Evolutionary conservation across 2,888 invertebrate genomes (phyloP).

Genomic region (Flexamia atlantica): DNA sequence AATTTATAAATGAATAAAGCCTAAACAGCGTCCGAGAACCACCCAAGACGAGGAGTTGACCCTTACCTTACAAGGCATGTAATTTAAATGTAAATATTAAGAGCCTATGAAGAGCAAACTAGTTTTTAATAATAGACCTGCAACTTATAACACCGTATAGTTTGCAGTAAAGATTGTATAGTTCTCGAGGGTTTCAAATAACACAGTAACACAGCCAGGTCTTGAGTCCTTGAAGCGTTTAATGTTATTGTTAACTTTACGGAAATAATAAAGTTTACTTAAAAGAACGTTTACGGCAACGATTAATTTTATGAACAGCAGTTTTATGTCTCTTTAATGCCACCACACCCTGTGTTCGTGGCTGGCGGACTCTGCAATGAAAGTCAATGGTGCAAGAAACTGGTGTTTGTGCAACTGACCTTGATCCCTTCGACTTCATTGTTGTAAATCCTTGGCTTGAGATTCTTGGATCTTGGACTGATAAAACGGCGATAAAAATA

Average conservation of each 20-base stretch:
- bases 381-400: background rate
- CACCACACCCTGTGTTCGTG: background rate
- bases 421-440: background rate
- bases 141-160: background rate
- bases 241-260: background rate
- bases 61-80: background rate
- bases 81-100: background rate
- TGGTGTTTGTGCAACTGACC: background rate
- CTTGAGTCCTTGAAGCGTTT: background rate
- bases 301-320: background rate
- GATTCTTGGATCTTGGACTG: too few species aligned
- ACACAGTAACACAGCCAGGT: too few species aligned
- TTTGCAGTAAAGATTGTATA: background rate
- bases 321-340: background rate
- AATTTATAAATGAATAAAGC: too few species aligned
- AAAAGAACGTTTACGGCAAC: background rate
- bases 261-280: background rate
- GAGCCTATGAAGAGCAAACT: background rate
- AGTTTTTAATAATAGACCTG: background rate
- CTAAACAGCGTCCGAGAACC: too few species aligned
- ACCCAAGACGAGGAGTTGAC: too few species aligned
- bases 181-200: background rate
- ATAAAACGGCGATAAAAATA: too few species aligned
- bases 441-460: background rate
- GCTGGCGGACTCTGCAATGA: background rate